These are phyloP conservation scores for Myiozetetes cayanensis DNA, from an alignment of 2,113 vertebrate species.

Conservation along the genomic window DNA sequence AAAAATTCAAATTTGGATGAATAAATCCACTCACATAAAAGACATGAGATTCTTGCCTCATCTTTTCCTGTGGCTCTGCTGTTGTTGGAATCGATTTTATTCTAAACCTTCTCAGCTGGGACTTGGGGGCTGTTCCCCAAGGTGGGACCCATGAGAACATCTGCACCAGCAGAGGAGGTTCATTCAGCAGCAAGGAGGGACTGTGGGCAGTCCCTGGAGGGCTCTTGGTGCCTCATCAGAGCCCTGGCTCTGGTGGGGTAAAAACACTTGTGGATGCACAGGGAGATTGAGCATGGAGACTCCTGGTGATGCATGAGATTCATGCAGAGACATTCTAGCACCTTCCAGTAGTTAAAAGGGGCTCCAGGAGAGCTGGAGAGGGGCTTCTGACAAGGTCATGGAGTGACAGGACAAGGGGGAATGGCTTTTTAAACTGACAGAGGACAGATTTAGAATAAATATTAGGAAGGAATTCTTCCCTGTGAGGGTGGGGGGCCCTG, in stretches of 20 bases:
- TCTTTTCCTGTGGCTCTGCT: background rate
- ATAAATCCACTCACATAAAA: background rate
- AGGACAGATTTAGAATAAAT: background rate
- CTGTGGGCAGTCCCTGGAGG: background rate
- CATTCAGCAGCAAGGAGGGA: background rate
- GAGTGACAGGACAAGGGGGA: background rate
- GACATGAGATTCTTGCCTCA: background rate
- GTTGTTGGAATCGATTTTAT: background rate
- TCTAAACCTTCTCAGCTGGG: background rate
- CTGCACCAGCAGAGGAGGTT: background rate
- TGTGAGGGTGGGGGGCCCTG: background rate
- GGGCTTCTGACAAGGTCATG: background rate
- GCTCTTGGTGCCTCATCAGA: background rate
- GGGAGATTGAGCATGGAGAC: background rate
- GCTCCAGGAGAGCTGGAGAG: background rate
- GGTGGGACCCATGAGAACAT: rapidly evolving
- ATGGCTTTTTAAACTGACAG: background rate
- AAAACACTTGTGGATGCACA: background rate
- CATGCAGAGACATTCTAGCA: background rate
- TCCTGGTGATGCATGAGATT: background rate
- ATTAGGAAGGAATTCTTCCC: background rate
- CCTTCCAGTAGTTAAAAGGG: background rate
- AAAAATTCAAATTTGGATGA: conserved; percentile 49
- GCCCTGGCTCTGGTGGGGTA: background rate
- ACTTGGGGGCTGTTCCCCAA: background rate